Percentiles rank a stretch among this genome's conserved stretches.
These are phyloP conservation scores for Sialis fuliginosa DNA, from an alignment of 2,888 invertebrate species.

Conservation along the genomic window DNA sequence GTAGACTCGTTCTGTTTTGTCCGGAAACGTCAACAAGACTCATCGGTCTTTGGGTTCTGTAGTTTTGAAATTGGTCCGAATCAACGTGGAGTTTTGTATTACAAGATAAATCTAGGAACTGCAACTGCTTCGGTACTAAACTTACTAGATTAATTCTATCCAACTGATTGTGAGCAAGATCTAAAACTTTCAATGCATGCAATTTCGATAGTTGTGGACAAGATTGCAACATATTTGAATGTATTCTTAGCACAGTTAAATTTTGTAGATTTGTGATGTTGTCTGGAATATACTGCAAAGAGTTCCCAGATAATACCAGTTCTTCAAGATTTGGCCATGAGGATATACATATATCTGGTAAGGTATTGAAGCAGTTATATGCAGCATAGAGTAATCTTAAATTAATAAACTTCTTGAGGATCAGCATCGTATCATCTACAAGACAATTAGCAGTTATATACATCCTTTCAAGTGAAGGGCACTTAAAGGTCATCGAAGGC, in stretches of 20 bases:
- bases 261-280: constrained; percentile 53
- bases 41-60: constrained; percentile 61
- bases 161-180: constrained; percentile 71
- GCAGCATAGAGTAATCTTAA: constrained; percentile 57
- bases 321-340: constrained; percentile 70
- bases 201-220: constrained; percentile 63
- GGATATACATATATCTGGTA: constrained; percentile 56
- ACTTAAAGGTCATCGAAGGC: constrained; percentile 32
- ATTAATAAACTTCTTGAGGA: constrained; percentile 43
- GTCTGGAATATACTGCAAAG: constrained; percentile 55
- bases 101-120: constrained; percentile 71
- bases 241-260: constrained; percentile 57
- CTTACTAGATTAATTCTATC: constrained; percentile 60
- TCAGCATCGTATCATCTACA: constrained; percentile 46
- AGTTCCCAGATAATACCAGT: constrained; percentile 65
- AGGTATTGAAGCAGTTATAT: constrained; percentile 54
- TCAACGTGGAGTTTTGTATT: constrained; percentile 69
- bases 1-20: constrained; percentile 48
- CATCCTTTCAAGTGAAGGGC: constrained; percentile 44
- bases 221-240: constrained; percentile 60
- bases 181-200: constrained; percentile 55
- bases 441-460: constrained; percentile 63
- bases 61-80: constrained; percentile 62
- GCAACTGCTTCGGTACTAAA: constrained; percentile 63
- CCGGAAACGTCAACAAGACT: constrained; percentile 75